phyloP scores from a whole-genome alignment of 2,888 invertebrate genomes.

The Napeogenes sylphis region DNA sequence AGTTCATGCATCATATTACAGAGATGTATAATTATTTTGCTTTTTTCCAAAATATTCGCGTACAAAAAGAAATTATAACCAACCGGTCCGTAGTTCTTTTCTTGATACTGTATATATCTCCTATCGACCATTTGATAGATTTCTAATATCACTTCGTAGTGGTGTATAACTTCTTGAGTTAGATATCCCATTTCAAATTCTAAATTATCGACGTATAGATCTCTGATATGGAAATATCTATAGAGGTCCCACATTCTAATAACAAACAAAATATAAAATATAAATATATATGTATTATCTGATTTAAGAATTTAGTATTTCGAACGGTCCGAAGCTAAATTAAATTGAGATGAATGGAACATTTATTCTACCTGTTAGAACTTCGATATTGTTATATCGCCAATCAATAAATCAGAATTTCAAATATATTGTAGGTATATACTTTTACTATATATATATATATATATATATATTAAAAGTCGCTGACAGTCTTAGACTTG shows the following conservation, averaged over 20 bases:
- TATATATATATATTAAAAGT: no score
- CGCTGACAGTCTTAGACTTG: no score
- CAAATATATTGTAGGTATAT: no score
- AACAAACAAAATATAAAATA: background rate
- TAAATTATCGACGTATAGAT: slow-evolving; percentile 35
- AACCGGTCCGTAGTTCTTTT: slow-evolving; percentile 13
- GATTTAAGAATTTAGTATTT: no score
- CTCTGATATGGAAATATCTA: slow-evolving; percentile 31
- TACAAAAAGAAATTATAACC: slow-evolving; percentile 43
- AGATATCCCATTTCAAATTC: slow-evolving; percentile 48
- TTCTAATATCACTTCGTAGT: slow-evolving; percentile 45
- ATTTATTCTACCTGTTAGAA: no score
- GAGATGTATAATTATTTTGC: slow-evolving; percentile 38
- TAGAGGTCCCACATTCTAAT: slow-evolving; percentile 33
- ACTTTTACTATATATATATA: no score
- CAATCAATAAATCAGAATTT: no score
- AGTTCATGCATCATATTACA: slow-evolving; percentile 49
- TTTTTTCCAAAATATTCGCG: slow-evolving; percentile 36
- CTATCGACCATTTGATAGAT: slow-evolving; percentile 36
- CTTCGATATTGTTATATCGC: no score
- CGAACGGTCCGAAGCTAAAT: no score
- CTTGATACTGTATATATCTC: slow-evolving; percentile 9
- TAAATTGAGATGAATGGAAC: no score
- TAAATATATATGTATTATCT: background rate
- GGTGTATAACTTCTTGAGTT: slow-evolving; percentile 40